Conservation (phyloP, 2,888 invertebrate genomes). For the Cantharis rufa region DNA sequence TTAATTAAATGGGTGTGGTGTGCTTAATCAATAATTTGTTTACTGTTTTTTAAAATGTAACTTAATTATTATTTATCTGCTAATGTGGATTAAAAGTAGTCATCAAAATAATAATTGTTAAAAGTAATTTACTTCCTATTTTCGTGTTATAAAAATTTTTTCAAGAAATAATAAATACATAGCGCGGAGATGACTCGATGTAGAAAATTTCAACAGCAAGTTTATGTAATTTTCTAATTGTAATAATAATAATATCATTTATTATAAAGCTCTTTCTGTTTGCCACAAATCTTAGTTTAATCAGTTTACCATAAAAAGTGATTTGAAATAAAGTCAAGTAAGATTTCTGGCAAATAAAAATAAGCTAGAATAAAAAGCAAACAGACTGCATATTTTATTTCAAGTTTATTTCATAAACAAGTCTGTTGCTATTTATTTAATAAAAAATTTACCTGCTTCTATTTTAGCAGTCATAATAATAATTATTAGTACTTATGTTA, state of each 20-base stretch:
- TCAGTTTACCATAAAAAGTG: neutral
- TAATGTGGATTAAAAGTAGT: no score
- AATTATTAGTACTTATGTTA: neutral
- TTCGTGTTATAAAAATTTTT: no score
- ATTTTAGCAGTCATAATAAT: conserved; percentile 6
- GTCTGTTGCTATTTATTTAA: conserved; percentile 16
- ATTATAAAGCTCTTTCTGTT: neutral
- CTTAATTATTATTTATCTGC: no score
- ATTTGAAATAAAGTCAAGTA: neutral
- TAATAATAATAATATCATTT: conserved; percentile 35
- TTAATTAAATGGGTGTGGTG: no score
- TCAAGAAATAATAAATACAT: no score
- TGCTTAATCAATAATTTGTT: no score
- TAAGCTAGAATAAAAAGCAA: conserved; percentile 31
- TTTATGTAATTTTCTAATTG: conserved; percentile 37
- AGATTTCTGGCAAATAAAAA: neutral
- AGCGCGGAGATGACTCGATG: neutral
- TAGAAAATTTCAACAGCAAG: neutral
- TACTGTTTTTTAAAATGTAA: no score
- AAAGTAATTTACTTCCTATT: no score
- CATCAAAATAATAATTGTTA: no score
- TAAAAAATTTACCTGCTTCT: conserved; percentile 18
- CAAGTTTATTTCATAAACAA: conserved; percentile 13
- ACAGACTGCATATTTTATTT: conserved; percentile 24
- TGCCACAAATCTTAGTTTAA: neutral